Conservation (phyloP, 2,797 vertebrate species). For the Poecile montanus region DNA sequence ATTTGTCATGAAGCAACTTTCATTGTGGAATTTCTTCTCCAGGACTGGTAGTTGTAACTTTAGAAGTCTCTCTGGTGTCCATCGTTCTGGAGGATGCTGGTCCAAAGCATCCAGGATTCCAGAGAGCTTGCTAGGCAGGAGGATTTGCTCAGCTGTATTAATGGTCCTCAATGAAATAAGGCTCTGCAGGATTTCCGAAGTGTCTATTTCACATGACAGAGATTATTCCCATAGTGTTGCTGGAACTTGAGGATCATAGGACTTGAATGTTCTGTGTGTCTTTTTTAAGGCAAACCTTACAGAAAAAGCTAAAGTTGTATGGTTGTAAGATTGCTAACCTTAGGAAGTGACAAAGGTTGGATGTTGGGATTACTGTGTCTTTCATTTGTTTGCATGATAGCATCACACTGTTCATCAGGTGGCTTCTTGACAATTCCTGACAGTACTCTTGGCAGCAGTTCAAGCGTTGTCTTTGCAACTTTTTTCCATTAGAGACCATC, state of each 20-base stretch:
- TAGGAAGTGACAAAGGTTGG: not conserved
- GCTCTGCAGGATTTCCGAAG: not conserved
- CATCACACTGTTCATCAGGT: not conserved
- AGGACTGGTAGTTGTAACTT: not conserved
- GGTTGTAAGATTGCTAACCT: not conserved
- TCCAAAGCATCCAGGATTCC: not conserved
- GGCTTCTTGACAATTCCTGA: not conserved
- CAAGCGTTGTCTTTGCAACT: not conserved
- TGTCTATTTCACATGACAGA: not conserved
- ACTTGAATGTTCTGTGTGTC: not conserved
- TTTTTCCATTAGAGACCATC: not conserved
- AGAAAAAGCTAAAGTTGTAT: not conserved
- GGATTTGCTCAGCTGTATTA: not conserved
- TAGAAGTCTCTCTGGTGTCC: not conserved
- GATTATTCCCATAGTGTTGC: not conserved
- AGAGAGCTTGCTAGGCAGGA: not conserved
- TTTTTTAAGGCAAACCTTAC: not conserved
- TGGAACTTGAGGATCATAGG: not conserved
- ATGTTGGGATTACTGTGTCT: not conserved
- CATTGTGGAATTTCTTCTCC: not conserved
- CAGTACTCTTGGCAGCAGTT: not conserved
- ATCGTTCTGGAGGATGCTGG: not conserved
- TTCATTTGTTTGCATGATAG: not conserved
- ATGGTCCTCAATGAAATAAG: not conserved
- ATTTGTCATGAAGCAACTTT: not conserved